phyloP scores from a whole-genome alignment of 1,140 invertebrate species.

The Drosophila murphyi region DNA sequence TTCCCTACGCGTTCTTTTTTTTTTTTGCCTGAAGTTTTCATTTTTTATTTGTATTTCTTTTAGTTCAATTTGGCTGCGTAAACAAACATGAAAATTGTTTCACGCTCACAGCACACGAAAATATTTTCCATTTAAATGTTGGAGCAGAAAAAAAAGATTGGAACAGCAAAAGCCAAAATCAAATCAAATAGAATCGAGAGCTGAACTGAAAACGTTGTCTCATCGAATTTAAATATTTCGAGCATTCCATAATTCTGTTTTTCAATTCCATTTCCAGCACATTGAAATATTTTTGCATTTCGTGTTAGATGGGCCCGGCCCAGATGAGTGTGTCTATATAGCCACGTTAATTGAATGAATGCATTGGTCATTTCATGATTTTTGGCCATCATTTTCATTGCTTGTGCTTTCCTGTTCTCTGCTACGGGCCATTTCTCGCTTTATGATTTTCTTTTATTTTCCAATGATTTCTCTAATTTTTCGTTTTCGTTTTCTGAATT shows the following conservation, averaged over 20 bases:
- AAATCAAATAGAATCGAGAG: conserved; percentile 7
- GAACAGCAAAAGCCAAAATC: not conserved
- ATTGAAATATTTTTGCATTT: conserved; percentile 47
- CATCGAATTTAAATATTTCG: conserved; percentile 70
- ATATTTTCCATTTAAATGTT: conserved; percentile 74
- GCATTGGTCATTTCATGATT: conserved; percentile 61
- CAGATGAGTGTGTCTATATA: conserved; percentile 21
- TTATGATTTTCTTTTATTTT: conserved; percentile 4
- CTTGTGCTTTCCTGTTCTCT: conserved; percentile 32
- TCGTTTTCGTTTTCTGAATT: conserved; percentile 3
- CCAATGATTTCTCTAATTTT: conserved; percentile 3
- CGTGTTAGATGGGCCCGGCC: conserved; percentile 2
- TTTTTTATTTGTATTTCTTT: conserved; percentile 39
- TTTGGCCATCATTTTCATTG: conserved; percentile 45
- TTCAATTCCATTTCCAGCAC: conserved; percentile 52
- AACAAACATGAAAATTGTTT: conserved; percentile 79
- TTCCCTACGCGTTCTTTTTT: conserved; percentile 21
- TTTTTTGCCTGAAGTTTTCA: conserved; percentile 30
- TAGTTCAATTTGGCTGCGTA: conserved; percentile 67
- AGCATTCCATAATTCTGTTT: conserved; percentile 77
- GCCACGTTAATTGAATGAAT: conserved; percentile 75
- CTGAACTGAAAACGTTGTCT: conserved; percentile 49
- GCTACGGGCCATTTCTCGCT: conserved; percentile 19
- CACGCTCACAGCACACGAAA: conserved; percentile 77
- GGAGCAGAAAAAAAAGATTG: conserved; percentile 53